Percentiles rank a stretch among this genome's conserved stretches.
Conservation (phyloP, 2,113 vertebrate genomes). For the Microtus ochrogaster region DNA sequence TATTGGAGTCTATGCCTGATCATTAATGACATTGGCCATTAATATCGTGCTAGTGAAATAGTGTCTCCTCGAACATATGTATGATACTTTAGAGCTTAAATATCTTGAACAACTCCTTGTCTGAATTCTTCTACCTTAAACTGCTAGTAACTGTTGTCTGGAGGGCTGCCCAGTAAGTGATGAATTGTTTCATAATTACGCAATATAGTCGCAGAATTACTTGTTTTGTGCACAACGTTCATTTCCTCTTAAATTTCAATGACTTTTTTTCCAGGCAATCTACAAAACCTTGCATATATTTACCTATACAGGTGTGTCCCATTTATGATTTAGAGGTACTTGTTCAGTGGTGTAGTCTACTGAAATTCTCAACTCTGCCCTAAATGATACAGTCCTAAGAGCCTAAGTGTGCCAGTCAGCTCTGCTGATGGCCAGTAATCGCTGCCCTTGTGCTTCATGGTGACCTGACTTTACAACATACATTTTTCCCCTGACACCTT, state of each 20-base stretch:
- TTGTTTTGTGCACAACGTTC: not conserved
- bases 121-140: not conserved
- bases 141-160: not conserved
- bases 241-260: not conserved
- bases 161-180: not conserved
- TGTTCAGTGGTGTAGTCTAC: not conserved
- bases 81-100: not conserved
- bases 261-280: not conserved
- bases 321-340: not conserved
- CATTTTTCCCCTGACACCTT: not conserved
- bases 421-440: not conserved
- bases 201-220: not conserved
- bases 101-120: not conserved
- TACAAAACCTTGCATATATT: not conserved
- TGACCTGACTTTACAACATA: conserved; percentile 26
- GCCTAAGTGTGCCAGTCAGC: not conserved
- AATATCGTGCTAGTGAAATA: not conserved
- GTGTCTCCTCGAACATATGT: not conserved
- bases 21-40: not conserved
- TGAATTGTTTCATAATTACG: not conserved
- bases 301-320: not conserved
- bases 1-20: not conserved
- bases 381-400: not conserved
- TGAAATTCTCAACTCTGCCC: not conserved
- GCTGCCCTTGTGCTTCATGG: conserved; percentile 15